These are phyloP conservation scores for Girardinichthys multiradiatus DNA, from an alignment of 2,113 vertebrate genomes.

Conservation along the genomic window DNA sequence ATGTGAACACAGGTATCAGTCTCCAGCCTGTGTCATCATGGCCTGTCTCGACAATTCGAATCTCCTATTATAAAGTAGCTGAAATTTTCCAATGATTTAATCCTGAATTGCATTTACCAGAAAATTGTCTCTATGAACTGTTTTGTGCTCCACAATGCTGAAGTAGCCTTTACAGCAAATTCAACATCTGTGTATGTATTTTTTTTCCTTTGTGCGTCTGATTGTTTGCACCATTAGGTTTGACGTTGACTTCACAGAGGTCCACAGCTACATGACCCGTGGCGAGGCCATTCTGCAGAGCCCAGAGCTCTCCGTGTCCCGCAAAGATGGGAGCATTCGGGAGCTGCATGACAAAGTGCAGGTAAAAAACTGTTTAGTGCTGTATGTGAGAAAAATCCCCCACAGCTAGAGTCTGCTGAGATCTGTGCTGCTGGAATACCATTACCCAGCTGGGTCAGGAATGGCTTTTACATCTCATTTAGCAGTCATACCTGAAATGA, in stretches of 20 bases:
- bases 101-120: no score
- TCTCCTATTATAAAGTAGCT: no score
- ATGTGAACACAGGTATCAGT: no score
- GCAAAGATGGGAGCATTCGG: slow-evolving; percentile 91
- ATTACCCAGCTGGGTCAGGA: slow-evolving; percentile 15
- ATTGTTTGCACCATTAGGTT: slow-evolving; percentile 80
- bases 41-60: no score
- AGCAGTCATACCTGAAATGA: background rate
- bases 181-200: background rate
- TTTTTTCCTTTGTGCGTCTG: background rate
- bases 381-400: background rate
- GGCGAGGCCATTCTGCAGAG: slow-evolving; percentile 94
- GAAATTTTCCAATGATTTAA: no score
- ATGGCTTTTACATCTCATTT: slow-evolving; percentile 8
- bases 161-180: background rate
- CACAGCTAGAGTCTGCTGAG: slow-evolving; percentile 3
- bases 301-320: slow-evolving; percentile 89
- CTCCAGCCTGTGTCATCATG: no score
- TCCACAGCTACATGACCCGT: slow-evolving; percentile 98
- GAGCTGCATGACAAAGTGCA: slow-evolving; percentile 94
- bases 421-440: slow-evolving; percentile 15
- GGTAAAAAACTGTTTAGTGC: slow-evolving; percentile 55
- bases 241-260: slow-evolving; percentile 95
- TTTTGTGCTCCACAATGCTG: background rate
- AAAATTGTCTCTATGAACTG: no score